Evolutionary conservation across 1,140 invertebrate genomes (phyloP), one percentile per base, ranked within the genome.

Genomic region (Eubasilissa regina): DNA sequence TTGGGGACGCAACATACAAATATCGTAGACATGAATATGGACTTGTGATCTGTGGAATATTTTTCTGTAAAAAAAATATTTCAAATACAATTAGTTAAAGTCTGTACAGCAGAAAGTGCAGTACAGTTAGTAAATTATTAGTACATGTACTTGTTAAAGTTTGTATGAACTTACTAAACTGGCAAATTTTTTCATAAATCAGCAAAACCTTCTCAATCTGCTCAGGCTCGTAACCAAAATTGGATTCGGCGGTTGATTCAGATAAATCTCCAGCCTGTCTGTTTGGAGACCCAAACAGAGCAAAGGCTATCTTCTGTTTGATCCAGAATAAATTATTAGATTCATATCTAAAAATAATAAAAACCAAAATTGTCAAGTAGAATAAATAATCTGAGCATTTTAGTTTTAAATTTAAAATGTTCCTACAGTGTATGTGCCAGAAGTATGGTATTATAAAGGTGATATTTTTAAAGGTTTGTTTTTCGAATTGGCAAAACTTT

Each of bases 1-100:
- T 55, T 9, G 0, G 81, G 81, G 43, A 82, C 75, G 17, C 55
- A 58, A 51, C 81, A 82, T 0, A 68, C 75, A 70, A 72, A 82
- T 48, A 82, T 17, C n/a, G 68, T 62, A 17, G 75, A 58, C 70
- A 82, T 77, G 53, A 58, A 82, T 11, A 82, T 62, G 56, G 35
- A 60, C 15, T 77, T 62, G 13, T 64, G 66, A 55, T 58, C 60
- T 9, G 64, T 35, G 35, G 77, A 77, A 55, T 75, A 82, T 76
- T 82, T 82, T 12, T 19, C 81, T 82, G 64, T 17, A 75, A 79
- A 74, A 43, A 60, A 48, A 66, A 55, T 17, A 73, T 19, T 73
- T 35, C 51, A 73, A 21, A 53, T n/a, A n/a, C 0, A 73, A 9
- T 47, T 15, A 45, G 35, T 10, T 48, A 15, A 19, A 4, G 15